Percentiles rank a stretch among this genome's conserved stretches.
Conservation (phyloP, 2,797 vertebrate species). For the Synanceia verrucosa region DNA sequence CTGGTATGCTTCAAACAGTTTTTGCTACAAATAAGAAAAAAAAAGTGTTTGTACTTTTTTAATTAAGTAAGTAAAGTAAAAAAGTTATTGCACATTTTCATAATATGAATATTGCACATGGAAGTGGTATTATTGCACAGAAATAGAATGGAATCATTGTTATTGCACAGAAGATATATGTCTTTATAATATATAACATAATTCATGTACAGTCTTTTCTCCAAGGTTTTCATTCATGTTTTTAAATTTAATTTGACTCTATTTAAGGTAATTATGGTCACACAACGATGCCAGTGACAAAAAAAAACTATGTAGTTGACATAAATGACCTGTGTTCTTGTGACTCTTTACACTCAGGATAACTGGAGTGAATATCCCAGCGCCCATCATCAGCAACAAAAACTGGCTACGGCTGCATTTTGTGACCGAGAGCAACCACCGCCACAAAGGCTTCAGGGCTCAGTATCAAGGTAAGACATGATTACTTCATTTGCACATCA, state of each 20-base stretch:
- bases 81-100: no score
- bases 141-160: no score
- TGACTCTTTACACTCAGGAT: constrained; percentile 83
- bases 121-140: no score
- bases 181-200: no score
- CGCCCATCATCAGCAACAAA: constrained; percentile 97
- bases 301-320: neutral
- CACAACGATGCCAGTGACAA: neutral
- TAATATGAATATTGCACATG: neutral
- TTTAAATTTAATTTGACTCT: no score
- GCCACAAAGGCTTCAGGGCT: constrained; percentile 94
- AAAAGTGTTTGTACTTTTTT: neutral
- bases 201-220: no score
- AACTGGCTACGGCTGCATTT: constrained; percentile 98
- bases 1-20: no score
- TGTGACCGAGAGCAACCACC: constrained; percentile 94
- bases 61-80: no score
- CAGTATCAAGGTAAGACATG: constrained; percentile 94
- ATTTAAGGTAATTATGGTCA: neutral
- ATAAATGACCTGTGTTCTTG: constrained; percentile 31
- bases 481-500: constrained; percentile 58
- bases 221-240: neutral
- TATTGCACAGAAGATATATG: no score
- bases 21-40: no score
- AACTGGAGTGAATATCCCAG: constrained; percentile 94